These are phyloP conservation scores for Xiphorhynchus elegans DNA, from an alignment of 2,113 vertebrate species.

Conservation along the genomic window DNA sequence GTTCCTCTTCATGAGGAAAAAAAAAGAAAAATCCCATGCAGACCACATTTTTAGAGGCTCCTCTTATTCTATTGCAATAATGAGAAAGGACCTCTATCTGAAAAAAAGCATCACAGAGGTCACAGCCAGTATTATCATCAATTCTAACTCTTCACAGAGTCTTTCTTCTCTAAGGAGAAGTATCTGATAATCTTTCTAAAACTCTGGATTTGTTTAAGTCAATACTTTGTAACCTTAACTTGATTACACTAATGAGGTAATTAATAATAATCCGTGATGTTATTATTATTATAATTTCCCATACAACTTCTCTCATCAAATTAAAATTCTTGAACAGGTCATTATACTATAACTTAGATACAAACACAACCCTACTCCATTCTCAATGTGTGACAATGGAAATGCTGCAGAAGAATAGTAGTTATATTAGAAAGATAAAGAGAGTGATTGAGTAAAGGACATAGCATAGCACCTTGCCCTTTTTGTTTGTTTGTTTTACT, in stretches of 20 bases:
- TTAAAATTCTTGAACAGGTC: background rate
- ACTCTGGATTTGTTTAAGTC: background rate
- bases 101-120: background rate
- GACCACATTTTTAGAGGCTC: background rate
- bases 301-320: background rate
- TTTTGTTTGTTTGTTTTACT: background rate
- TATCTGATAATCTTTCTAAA: background rate
- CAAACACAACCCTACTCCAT: background rate
- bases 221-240: background rate
- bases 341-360: background rate
- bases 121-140: background rate
- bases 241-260: background rate
- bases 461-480: fast-evolving
- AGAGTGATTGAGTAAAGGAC: background rate
- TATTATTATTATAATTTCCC: background rate
- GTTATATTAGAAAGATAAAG: background rate
- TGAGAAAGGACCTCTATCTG: background rate
- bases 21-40: background rate
- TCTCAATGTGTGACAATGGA: background rate
- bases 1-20: background rate
- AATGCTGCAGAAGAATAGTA: background rate
- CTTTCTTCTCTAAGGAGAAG: background rate
- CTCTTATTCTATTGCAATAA: background rate
- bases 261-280: background rate
- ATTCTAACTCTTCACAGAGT: background rate